Base-by-base conservation (phyloP, 1,140 invertebrate species). In the Aphelenchoides avenae region DNA sequence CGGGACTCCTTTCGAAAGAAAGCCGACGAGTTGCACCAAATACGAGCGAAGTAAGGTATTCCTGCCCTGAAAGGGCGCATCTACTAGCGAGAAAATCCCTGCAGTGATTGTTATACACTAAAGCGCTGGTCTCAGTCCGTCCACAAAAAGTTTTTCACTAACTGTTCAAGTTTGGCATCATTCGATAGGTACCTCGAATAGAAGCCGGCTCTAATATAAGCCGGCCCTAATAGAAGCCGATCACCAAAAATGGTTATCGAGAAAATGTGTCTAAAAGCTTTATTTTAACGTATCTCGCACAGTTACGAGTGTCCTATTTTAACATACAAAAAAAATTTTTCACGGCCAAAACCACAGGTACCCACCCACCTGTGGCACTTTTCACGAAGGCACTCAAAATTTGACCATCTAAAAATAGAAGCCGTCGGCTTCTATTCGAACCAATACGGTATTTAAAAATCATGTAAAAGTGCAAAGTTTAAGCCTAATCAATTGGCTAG, bases 71-170 rank as follows among this genome's bases (percentile, higher is more conserved):
- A n/a, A n/a, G n/a, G n/a, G 18, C 18, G 18, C 34, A 18, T 18
- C 34, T 36, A 13, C 34, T 18, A 36, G 34, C 11, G 13, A 13
- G 13, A 18, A 13, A 36, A 36, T 18, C 18, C 34, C 34, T 13
- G 11, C 13, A 36, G 18, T 36, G 13, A 36, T 13, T 13, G 18
- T 20, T 20, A 43, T 7, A 6, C 30, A 20, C 7, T 43, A 15
- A 43, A 43, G 15, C 18, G 15, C 15, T 43, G 6, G 7, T 11
- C 7, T 15, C 30, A 26, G 41, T 20, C 9, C 7, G 7, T 7
- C 18, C 18, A 43, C 43, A 46, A 46, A 13, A 30, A 13, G 43
- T 46, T 46, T 36, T 34, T 11, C n/a, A 46, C 3, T 26, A 43
- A 11, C 30, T 43, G 41, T 36, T 13, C 34, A 36, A 36, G 34